Conservation (phyloP, 2,888 invertebrate genomes). For the Tipula lateralis region DNA sequence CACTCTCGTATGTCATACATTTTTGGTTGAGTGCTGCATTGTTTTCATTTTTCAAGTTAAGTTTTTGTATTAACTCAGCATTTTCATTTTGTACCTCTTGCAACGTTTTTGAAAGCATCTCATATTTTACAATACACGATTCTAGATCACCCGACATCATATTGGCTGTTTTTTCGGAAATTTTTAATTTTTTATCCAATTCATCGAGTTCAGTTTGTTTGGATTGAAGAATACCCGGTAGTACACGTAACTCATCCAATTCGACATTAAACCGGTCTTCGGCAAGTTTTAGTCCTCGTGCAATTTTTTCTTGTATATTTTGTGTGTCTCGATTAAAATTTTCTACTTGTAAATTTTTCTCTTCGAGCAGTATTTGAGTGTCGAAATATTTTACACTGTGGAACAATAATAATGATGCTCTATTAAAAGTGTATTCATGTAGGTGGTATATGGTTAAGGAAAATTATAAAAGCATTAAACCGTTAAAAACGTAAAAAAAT, state of each 20-base stretch:
- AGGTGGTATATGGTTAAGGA: neutral
- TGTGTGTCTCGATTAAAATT: neutral
- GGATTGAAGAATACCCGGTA: conserved; percentile 34
- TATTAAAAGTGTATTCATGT: neutral
- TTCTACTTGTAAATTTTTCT: neutral
- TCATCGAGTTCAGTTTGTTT: conserved; percentile 35
- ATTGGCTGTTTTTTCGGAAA: conserved; percentile 34
- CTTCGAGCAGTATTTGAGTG: neutral
- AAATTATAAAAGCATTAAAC: neutral
- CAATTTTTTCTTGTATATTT: neutral
- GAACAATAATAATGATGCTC: neutral
- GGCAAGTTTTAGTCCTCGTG: conserved; percentile 30
- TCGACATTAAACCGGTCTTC: conserved; percentile 35
- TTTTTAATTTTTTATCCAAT: conserved; percentile 33
- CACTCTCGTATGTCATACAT: conserved; percentile 31
- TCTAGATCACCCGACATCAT: conserved; percentile 35
- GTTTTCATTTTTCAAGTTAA: neutral
- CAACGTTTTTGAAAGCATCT: conserved; percentile 34
- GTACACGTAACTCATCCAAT: conserved; percentile 33
- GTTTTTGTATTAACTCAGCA: conserved; percentile 28
- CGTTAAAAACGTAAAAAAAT: neutral
- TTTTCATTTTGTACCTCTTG: conserved; percentile 32
- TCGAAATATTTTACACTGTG: neutral
- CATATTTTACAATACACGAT: conserved; percentile 35
- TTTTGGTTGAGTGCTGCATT: neutral